Percentiles rank a stretch among this genome's conserved stretches.
These are phyloP conservation scores for Vireo altiloquus DNA, from an alignment of 2,113 vertebrate species.

Conservation along the genomic window DNA sequence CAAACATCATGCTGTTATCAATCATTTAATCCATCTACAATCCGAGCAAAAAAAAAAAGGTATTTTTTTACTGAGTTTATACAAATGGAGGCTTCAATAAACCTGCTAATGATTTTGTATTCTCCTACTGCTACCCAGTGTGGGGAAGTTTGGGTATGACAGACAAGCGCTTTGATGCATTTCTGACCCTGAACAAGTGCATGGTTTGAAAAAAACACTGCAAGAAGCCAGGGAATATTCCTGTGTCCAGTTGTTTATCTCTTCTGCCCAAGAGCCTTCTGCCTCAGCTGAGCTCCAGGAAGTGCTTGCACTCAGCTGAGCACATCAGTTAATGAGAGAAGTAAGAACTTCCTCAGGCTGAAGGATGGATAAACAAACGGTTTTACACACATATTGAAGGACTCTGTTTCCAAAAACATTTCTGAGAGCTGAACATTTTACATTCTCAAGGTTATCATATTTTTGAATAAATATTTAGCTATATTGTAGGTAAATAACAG, in stretches of 20 bases:
- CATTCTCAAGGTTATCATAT: fast-evolving
- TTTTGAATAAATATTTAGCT: neutral
- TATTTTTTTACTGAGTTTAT: neutral
- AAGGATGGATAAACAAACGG: neutral
- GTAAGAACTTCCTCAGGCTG: neutral
- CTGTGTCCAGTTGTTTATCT: neutral
- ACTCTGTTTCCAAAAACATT: neutral
- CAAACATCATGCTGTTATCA: neutral
- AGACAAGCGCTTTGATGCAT: neutral
- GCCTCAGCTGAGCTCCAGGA: neutral
- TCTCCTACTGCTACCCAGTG: neutral
- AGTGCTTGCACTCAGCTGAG: neutral
- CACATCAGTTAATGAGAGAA: neutral
- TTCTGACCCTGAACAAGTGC: neutral
- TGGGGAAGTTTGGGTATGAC: neutral
- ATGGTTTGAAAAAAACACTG: neutral
- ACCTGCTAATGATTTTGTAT: neutral
- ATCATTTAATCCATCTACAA: neutral
- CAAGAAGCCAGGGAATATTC: neutral
- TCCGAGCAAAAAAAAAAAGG: neutral
- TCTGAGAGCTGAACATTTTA: neutral
- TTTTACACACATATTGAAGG: neutral
- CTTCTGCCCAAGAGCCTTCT: neutral
- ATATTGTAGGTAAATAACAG: neutral
- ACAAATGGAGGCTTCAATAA: neutral